Evolutionary conservation across 2,797 vertebrate genomes (phyloP), one percentile per base, ranked within the genome.

Genomic region (Limnodromus scolopaceus): DNA sequence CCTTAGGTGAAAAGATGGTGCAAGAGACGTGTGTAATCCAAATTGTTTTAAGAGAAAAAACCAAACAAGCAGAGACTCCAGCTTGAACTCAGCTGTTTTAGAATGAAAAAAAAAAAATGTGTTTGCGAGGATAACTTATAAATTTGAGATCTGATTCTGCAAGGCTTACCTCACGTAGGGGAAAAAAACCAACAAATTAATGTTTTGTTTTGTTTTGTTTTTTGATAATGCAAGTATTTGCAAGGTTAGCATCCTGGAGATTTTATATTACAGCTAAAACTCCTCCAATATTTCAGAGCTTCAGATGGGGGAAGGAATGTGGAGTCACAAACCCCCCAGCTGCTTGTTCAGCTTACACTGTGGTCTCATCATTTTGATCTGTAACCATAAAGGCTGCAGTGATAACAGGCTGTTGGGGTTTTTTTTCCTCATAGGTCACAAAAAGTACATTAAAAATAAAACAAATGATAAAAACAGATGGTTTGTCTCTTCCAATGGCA

Each of bases 1-100:
- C 92, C 92, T 76, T 63, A 92, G 83, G 77, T 90, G 66, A 87
- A 87, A 94, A 90, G 58, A 85, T 82, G 58, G 83, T 75, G 30
- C 34, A 90, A 81, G 54, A 91, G 16, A 80, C n/a, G 49, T 43
- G 22, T 69, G 69, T 69, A 74, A 90, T 76, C 46, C 77, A 75
- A 78, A 82, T 45, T 64, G 25, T 27, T 83, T 84, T 78, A 55
- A 81, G 83, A 77, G 10, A 68, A 78, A 48, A 49, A 71, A 55
- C 0, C 9, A 84, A 84, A 27, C 23, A 84, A 91, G 12, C 22
- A 23, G 32, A 39, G 32, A 54, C 4, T 70, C 23, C 54, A 68
- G 7, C 30, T 63, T 87, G 19, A 23, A 84, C 30, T 88, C 36
- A 34, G 23, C 11, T 75, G 43, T 32, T 86, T 65, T 84, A 86